Evolutionary conservation across 2,888 invertebrate genomes (phyloP).

Genomic region (Autographa pulchrina): DNA sequence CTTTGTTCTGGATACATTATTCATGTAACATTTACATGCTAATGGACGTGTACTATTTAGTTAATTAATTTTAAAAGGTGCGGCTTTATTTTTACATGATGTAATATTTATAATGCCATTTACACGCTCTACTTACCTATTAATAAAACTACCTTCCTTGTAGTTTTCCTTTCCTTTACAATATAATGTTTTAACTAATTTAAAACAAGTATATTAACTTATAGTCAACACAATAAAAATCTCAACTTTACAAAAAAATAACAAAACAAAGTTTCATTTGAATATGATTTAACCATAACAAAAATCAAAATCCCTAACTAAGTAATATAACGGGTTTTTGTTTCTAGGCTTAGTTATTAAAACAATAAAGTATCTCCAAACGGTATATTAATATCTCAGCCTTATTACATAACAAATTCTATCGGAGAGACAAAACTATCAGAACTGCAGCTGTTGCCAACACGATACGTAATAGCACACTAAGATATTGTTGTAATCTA

Average conservation of each 20-base stretch:
- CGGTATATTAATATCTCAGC: not conserved
- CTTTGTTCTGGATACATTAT: conserved; percentile 61
- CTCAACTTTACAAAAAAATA: too few species aligned
- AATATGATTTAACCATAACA: too few species aligned
- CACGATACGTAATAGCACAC: conserved; percentile 42
- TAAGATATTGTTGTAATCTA: conserved; percentile 19
- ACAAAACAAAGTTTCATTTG: too few species aligned
- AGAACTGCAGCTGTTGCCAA: conserved; percentile 32
- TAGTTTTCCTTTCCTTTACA: too few species aligned
- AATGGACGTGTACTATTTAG: conserved; percentile 47
- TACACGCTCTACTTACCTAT: too few species aligned
- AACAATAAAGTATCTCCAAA: not conserved
- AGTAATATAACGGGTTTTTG: too few species aligned
- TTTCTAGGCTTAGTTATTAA: not conserved
- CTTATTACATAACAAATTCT: conserved; percentile 36
- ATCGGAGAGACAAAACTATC: conserved; percentile 27
- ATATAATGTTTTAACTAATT: too few species aligned
- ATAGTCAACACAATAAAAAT: too few species aligned
- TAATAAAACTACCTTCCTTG: too few species aligned
- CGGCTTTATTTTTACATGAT: not conserved
- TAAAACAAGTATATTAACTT: too few species aligned
- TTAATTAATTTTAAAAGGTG: conserved; percentile 43
- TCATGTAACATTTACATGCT: conserved; percentile 57
- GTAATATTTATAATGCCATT: not conserved
- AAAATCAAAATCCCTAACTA: too few species aligned